Evolutionary conservation across 2,797 vertebrate species (phyloP).

Genomic region (Buceros bicornis): DNA sequence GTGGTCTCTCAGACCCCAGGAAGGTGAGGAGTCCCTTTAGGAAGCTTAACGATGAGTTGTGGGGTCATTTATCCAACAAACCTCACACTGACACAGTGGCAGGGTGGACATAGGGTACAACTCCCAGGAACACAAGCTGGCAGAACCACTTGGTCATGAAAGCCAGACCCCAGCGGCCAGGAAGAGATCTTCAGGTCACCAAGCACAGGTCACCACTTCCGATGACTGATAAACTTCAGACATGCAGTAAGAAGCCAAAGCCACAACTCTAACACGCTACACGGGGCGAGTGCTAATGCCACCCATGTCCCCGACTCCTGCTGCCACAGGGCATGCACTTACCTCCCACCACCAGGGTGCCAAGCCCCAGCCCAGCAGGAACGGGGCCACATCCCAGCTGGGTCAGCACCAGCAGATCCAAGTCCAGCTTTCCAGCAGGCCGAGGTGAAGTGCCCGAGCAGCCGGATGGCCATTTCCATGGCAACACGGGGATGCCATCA

Average conservation of each 20-base stretch:
- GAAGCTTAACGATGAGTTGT: background rate
- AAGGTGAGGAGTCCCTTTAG: background rate
- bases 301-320: fast-evolving
- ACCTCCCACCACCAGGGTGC: background rate
- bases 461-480: background rate
- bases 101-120: fast-evolving
- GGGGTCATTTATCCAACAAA: background rate
- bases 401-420: background rate
- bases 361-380: background rate
- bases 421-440: background rate
- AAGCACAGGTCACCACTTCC: background rate
- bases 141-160: background rate
- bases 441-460: background rate
- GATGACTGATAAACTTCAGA: fast-evolving
- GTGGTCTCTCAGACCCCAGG: background rate
- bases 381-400: fast-evolving
- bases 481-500: constrained; percentile 4
- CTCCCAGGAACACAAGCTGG: background rate
- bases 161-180: background rate
- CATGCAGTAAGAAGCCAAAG: background rate
- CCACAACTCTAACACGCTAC: fast-evolving
- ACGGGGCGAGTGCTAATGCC: fast-evolving
- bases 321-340: fast-evolving
- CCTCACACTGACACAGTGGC: fast-evolving
- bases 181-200: background rate